Percentiles rank a stretch among this genome's conserved stretches.
Evolutionary conservation across 2,888 invertebrate genomes (phyloP).

Genomic region (Drosophila barbarae): DNA sequence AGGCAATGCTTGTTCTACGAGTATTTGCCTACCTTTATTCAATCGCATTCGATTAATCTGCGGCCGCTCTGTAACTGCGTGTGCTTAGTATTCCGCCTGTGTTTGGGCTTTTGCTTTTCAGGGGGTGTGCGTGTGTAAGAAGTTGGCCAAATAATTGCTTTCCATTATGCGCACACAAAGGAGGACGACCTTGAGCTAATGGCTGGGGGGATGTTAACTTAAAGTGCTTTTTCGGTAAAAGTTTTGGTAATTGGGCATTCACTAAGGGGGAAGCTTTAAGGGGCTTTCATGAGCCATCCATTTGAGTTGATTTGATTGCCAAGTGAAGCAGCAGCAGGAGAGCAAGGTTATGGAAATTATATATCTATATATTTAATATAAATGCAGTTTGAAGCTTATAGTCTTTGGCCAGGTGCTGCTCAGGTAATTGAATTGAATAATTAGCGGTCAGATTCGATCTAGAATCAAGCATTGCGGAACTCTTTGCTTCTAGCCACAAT

Average conservation of each 20-base stretch:
- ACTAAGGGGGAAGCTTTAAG: slow-evolving; percentile 16
- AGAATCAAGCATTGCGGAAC: no score
- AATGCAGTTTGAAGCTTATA: background rate
- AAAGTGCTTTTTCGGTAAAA: slow-evolving; percentile 25
- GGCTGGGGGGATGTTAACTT: slow-evolving; percentile 19
- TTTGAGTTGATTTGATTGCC: slow-evolving; percentile 12
- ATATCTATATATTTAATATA: slow-evolving; percentile 5
- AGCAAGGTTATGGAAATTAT: slow-evolving; percentile 10
- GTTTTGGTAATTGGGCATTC: slow-evolving; percentile 32
- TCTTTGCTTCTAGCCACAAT: background rate
- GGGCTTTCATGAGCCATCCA: slow-evolving; percentile 14
- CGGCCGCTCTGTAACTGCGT: slow-evolving; percentile 4
- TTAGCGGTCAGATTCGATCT: no score
- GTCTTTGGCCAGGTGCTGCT: background rate
- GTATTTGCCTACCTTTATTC: slow-evolving; percentile 27
- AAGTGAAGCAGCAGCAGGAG: background rate
- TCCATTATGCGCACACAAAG: slow-evolving; percentile 35
- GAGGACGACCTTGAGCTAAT: slow-evolving; percentile 31
- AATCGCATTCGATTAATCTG: slow-evolving; percentile 34
- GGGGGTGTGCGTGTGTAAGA: slow-evolving; percentile 17
- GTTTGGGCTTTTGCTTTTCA: background rate
- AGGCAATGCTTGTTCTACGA: slow-evolving; percentile 9
- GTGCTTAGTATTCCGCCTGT: slow-evolving; percentile 19
- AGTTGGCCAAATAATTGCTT: slow-evolving; percentile 32
- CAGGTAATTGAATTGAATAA: background rate